phyloP scores from a whole-genome alignment of 2,888 invertebrate species.

The Dryomyza anilis region DNA sequence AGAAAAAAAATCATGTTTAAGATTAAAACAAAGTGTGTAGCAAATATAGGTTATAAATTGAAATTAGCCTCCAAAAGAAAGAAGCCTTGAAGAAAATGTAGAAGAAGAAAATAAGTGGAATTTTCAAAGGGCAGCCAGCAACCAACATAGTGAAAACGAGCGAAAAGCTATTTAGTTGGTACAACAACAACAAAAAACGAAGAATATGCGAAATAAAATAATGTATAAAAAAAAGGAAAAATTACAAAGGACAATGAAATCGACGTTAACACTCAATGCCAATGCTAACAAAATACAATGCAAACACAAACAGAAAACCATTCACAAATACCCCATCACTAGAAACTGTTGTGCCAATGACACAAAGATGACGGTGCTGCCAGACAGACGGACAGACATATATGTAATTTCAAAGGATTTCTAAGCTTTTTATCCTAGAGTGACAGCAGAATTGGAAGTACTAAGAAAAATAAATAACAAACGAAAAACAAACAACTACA shows the following conservation, averaged over 20 bases:
- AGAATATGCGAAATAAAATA: not conserved
- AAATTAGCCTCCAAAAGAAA: not conserved
- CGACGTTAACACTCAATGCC: conserved; percentile 5
- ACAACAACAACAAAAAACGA: not conserved
- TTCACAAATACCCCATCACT: not conserved
- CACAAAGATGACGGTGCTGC: not conserved
- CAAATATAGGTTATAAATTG: no score
- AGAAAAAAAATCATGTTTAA: no score
- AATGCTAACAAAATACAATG: not conserved
- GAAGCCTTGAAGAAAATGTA: not conserved
- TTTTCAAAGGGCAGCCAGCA: not conserved
- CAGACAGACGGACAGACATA: not conserved
- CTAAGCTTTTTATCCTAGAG: no score
- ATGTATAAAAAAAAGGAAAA: not conserved
- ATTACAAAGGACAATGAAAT: not conserved
- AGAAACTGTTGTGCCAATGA: not conserved
- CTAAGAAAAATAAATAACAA: no score
- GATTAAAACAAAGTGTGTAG: no score
- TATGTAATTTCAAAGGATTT: no score
- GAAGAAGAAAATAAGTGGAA: not conserved
- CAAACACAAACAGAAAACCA: not conserved
- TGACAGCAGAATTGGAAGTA: no score
- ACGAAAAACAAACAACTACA: no score
- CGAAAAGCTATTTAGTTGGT: not conserved
- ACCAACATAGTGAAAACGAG: not conserved